Conservation (phyloP, 2,797 vertebrate species). For the Propithecus deckenii region DNA sequence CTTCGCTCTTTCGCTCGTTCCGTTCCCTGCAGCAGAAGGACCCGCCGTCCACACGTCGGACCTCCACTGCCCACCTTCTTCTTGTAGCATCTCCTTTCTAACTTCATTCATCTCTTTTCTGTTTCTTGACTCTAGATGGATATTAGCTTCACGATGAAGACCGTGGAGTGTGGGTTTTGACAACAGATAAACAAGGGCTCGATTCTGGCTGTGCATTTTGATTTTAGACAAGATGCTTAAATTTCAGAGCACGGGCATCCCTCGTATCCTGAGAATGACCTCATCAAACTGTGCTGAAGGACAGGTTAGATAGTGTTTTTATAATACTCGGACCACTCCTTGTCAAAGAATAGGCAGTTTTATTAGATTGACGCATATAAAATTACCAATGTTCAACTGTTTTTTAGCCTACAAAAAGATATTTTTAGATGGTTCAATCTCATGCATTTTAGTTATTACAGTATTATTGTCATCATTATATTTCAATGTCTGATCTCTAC, state of each 20-base stretch:
- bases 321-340: not conserved
- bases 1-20: not conserved
- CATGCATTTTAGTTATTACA: not conserved
- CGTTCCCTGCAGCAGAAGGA: rapidly evolving
- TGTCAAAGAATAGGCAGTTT: not conserved
- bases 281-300: not conserved
- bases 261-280: not conserved
- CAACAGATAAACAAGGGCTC: not conserved
- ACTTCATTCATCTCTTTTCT: not conserved
- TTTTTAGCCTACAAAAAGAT: not conserved
- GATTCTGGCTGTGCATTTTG: not conserved
- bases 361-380: not conserved
- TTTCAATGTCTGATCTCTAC: not conserved
- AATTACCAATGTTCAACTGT: not conserved
- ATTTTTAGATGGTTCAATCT: not conserved
- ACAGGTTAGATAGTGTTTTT: not conserved
- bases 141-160: not conserved
- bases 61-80: rapidly evolving
- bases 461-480: not conserved
- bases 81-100: not conserved
- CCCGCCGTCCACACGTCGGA: rapidly evolving
- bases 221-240: not conserved
- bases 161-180: not conserved
- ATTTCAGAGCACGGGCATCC: not conserved
- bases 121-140: not conserved